Base-by-base conservation (phyloP, 1,140 invertebrate species). In the Lerema accius region DNA sequence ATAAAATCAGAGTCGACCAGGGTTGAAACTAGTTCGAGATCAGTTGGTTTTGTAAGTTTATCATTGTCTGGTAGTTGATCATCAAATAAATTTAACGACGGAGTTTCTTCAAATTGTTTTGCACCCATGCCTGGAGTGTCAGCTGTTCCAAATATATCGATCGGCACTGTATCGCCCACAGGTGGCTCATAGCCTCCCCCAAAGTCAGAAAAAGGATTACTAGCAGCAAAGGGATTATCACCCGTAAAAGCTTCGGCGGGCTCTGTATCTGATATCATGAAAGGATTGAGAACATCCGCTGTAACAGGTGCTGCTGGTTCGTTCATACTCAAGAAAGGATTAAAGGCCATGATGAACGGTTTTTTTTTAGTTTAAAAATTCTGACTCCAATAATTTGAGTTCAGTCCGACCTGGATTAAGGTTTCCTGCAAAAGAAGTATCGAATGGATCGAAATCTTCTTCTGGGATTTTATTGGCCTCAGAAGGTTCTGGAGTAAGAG, bases 321-420 rank as follows among this genome's bases (percentile, higher is more conserved):
- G 62, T 92, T 93, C 77, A 92, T 92, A 89, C 95, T 95, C 50
- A 96, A 85, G 83, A 96, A 96, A 11, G 95, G 95, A 92, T 96
- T 96, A 35, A 91, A 93, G 72, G 95, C 95, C 91, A 92, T 94
- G 68, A 79, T 89, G 62, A 19, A 19, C 9, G 50, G 9, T 17
- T 19, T 50, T 39, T 50, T 35, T 23, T 84, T 82, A 90, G 69
- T 92, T 90, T 35, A 93, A 92, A 26, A 96, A 87, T 77, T 96
- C 95, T 58, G 92, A 95, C 77, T 96, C 96, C 3, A 97, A 74
- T 17, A 96, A 78, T 69, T 95, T 95, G 3, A 96, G 82, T 80
- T 97, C 96, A 3, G 95, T 94, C 78, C 94, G 95, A 0, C 96
- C 95, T 1, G 95, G 95, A 60, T 94, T 86, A 26, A 97, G 93